Evolutionary conservation across 2,888 invertebrate genomes (phyloP).

Genomic region (Dolomedes plantarius): DNA sequence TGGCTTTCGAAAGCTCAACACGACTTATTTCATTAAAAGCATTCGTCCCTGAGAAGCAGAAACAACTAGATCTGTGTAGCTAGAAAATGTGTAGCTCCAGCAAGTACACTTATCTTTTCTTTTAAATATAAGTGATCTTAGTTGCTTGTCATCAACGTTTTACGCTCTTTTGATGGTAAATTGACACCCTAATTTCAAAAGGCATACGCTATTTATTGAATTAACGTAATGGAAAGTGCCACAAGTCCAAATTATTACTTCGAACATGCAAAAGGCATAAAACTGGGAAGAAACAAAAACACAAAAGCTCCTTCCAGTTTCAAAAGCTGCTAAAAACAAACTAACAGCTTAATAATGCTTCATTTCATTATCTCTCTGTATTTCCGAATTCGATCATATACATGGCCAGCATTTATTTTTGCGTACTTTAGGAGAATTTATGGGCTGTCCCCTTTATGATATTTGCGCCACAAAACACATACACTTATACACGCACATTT

Average conservation of each 20-base stretch:
- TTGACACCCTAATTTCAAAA: slow-evolving; percentile 1
- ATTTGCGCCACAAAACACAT: too few relatives aligned
- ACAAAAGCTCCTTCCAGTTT: background rate
- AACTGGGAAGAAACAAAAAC: background rate
- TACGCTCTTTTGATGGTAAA: background rate
- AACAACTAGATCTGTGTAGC: too few relatives aligned
- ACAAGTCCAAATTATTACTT: background rate
- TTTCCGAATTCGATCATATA: background rate
- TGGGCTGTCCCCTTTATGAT: too few relatives aligned
- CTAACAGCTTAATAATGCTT: background rate
- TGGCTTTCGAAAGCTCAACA: too few relatives aligned
- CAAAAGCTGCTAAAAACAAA: background rate
- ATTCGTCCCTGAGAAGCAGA: too few relatives aligned
- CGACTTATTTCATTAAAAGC: too few relatives aligned
- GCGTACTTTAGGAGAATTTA: too few relatives aligned
- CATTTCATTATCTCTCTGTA: background rate
- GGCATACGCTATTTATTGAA: background rate
- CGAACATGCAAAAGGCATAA: background rate
- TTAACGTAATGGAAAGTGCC: slow-evolving; percentile 5
- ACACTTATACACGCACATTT: too few relatives aligned
- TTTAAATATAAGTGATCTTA: background rate
- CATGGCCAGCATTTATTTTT: background rate
- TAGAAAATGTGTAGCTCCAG: too few relatives aligned
- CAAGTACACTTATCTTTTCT: background rate
- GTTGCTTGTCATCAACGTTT: background rate